Evolutionary conservation across 2,888 invertebrate species (phyloP).

Genomic region (Apoda limacodes): DNA sequence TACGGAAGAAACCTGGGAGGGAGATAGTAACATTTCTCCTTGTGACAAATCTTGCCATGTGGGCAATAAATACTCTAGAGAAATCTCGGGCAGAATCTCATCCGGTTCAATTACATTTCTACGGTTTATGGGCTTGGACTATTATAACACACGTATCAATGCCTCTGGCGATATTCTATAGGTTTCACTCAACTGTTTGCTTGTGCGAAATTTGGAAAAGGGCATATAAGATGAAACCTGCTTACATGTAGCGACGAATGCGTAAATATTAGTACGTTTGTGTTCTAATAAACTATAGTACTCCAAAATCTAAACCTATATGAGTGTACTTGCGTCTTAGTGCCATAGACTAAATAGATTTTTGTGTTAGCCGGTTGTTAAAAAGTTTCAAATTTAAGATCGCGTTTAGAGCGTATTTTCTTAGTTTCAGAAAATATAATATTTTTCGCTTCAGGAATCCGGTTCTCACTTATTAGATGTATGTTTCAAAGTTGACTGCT

Average conservation of each 20-base stretch:
- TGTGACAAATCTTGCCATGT: conserved; percentile 92
- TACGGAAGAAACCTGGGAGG: conserved; percentile 88
- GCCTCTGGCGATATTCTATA: conserved; percentile 93
- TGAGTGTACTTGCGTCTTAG: conserved; percentile 38
- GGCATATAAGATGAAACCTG: conserved; percentile 92
- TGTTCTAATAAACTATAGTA: conserved; percentile 35
- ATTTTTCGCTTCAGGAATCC: conserved; percentile 19
- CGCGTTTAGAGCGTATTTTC: conserved; percentile 17
- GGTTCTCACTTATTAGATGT: conserved; percentile 27
- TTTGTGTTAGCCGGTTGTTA: no score
- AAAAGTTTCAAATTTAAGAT: conserved; percentile 4
- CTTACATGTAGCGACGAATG: conserved; percentile 78
- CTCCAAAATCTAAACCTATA: conserved; percentile 14
- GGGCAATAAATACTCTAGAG: conserved; percentile 94
- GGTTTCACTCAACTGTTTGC: conserved; percentile 95
- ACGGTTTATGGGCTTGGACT: conserved; percentile 95
- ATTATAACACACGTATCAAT: conserved; percentile 95
- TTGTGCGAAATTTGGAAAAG: conserved; percentile 97
- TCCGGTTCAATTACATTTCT: conserved; percentile 92
- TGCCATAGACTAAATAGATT: conserved; percentile 48
- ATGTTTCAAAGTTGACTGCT: conserved; percentile 61
- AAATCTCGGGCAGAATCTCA: conserved; percentile 92
- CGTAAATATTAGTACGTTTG: conserved; percentile 40
- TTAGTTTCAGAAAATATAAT: conserved; percentile 9
- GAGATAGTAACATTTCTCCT: conserved; percentile 94